Base-by-base conservation (phyloP, 2,888 invertebrate genomes). In the Agrochola lota region DNA sequence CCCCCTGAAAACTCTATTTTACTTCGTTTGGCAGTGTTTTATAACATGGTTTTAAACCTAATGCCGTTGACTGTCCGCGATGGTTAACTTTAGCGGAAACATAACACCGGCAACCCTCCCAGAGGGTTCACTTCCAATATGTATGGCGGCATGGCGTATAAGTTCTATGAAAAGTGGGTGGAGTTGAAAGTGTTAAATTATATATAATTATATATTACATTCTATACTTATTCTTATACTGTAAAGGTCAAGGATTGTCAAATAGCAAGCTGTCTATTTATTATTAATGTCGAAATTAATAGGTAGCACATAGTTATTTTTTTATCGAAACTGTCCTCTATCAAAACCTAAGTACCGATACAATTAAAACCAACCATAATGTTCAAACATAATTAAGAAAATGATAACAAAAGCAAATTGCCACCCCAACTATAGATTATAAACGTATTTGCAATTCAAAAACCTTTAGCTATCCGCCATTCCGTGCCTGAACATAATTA, bases 401-500 rank as follows among this genome's bases (percentile, higher is more conserved):
- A 70, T 83, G 59, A 75, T 75, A 83, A 82, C 57, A 60, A 52
- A 77, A 73, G 74, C 71, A 74, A 83, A 85, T 83, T 75, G 46
- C 71, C 69, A 40, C 8, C 74, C 62, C 40, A 82, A 74, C 84
- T 84, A 74, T 77, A 85, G 86, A 86, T 86, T 74, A 79, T 77
- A 74, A 83, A 23, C 83, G 73, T 79, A 87, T 87, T 88, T 86
- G 78, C 83, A 87, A 87, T 87, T 86, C 88, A 87, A 88, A 87
- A 85, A 86, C 83, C 77, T 87, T 80, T 86, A 83, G 84, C 84
- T 86, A 85, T 80, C 85, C 85, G 80, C 81, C 78, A 86, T 88
- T 87, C 81, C 88, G 85, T 89, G 87, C 86, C 85, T 78, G 83
- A 87, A 91, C 90, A 92, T 94, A 94, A 95, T 95, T 95, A 94